Evolutionary conservation across 2,888 invertebrate genomes (phyloP).

Genomic region (Odontothrips loti): DNA sequence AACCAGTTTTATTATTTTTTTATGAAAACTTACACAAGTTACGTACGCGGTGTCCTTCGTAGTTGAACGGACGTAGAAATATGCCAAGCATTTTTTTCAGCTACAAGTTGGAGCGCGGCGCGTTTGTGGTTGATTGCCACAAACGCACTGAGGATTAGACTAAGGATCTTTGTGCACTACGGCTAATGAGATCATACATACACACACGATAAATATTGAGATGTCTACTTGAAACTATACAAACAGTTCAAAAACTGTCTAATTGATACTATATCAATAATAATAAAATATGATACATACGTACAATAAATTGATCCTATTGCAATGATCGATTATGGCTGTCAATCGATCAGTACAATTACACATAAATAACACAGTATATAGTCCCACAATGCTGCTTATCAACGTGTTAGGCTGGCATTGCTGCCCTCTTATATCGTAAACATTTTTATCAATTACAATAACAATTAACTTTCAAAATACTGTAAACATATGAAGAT

Average conservation of each 20-base stretch:
- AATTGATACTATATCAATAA: background rate
- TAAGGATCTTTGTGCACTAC: background rate
- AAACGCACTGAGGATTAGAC: background rate
- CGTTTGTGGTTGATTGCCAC: background rate
- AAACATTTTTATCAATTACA: background rate
- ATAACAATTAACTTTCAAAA: background rate
- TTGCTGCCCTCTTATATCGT: background rate
- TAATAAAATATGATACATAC: background rate
- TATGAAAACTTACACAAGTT: conserved; percentile 13
- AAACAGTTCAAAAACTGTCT: background rate
- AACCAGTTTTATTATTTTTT: background rate
- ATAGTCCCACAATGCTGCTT: background rate
- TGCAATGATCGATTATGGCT: background rate
- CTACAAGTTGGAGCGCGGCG: background rate
- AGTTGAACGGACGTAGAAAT: background rate
- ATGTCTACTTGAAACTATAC: background rate
- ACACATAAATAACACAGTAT: too few relatives aligned
- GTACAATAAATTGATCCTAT: background rate
- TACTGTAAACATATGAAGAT: background rate
- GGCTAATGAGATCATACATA: background rate
- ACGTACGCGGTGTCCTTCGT: background rate
- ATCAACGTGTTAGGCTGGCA: background rate
- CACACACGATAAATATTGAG: background rate
- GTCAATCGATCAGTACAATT: background rate
- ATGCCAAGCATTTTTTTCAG: background rate